Evolutionary conservation across 2,797 vertebrate species (phyloP), one percentile per base, ranked within the genome.

Genomic region (Chaetodon trifasciatus): DNA sequence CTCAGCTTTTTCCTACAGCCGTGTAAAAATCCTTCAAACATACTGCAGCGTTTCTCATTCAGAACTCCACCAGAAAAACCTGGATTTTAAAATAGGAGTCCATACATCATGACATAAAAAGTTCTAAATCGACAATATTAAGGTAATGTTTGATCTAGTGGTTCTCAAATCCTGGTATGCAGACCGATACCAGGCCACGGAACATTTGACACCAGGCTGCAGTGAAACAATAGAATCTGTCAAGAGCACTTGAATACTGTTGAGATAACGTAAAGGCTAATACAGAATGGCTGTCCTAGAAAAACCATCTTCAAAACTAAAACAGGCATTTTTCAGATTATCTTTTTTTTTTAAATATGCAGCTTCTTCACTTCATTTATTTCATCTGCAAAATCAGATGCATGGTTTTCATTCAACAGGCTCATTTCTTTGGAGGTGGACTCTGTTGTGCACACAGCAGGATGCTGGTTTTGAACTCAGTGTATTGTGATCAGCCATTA

Each of bases 381-480:
- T 46, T 9, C 10, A 35, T 44, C 6, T 32, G 10, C 15, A 10
- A 47, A 58, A 58, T 58, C 4, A 19, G 46, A 40, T 28, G 23
- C 57, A 6, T 19, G 8, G 15, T 19, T 71, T 49, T 50, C n/a
- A 50, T 50, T 50, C 6, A 23, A 28, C 37, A 10, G 19, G n/a
- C 24, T 47, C 23, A 35, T 47, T 47, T 58, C 11, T 47, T 16
- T 16, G 19, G 55, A 28, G 40, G 6, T n/a, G 49, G 37, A 68
- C 37, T 69, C 15, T 55, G 24, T 19, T 28, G 40, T 23, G 50
- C 61, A 23, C 62, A 57, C 52, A 65, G 52, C 52, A 57, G 72
- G 72, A 24, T 23, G 21, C 52, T 56, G 52, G 65, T 74, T 64
- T 63, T 73, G 24, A 62, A 62, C 46, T 58, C 12, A 10, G 32